phyloP scores from a whole-genome alignment of 2,888 invertebrate genomes.

The Phlogophora meticulosa region DNA sequence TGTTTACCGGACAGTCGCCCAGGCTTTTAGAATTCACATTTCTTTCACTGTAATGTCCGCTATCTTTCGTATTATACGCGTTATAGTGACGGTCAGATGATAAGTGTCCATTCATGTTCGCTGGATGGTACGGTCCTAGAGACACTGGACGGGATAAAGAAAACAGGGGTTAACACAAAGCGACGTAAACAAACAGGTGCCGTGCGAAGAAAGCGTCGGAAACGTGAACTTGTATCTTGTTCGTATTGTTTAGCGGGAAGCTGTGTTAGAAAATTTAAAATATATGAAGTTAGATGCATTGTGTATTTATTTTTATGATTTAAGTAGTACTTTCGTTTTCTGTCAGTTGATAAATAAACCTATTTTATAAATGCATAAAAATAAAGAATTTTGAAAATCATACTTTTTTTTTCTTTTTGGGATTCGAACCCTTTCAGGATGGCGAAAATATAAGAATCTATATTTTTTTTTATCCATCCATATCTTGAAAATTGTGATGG shows the following conservation, averaged over 20 bases:
- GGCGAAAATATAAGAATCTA: background rate
- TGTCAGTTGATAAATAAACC: background rate
- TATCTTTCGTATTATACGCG: constrained; percentile 89
- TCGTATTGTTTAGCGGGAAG: constrained; percentile 65
- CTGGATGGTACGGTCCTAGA: constrained; percentile 89
- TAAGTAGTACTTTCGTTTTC: background rate
- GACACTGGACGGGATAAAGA: constrained; percentile 86
- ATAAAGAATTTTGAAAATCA: too few species aligned
- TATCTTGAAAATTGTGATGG: too few species aligned
- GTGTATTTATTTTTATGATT: constrained; percentile 11
- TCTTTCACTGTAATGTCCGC: constrained; percentile 89
- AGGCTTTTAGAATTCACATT: constrained; percentile 84
- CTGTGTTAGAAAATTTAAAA: constrained; percentile 53
- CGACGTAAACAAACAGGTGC: constrained; percentile 87
- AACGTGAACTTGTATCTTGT: constrained; percentile 75
- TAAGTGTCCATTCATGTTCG: constrained; percentile 88
- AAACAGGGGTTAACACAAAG: constrained; percentile 86
- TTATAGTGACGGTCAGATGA: constrained; percentile 88
- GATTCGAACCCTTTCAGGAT: constrained; percentile 36
- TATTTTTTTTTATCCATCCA: too few species aligned
- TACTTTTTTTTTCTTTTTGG: too few species aligned
- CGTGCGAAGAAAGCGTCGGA: constrained; percentile 79
- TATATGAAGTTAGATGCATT: constrained; percentile 56
- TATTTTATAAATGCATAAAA: too few species aligned
- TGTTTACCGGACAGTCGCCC: constrained; percentile 88